Base-by-base conservation (phyloP, 2,888 invertebrate genomes). In the Drosophila parthenogenetica region DNA sequence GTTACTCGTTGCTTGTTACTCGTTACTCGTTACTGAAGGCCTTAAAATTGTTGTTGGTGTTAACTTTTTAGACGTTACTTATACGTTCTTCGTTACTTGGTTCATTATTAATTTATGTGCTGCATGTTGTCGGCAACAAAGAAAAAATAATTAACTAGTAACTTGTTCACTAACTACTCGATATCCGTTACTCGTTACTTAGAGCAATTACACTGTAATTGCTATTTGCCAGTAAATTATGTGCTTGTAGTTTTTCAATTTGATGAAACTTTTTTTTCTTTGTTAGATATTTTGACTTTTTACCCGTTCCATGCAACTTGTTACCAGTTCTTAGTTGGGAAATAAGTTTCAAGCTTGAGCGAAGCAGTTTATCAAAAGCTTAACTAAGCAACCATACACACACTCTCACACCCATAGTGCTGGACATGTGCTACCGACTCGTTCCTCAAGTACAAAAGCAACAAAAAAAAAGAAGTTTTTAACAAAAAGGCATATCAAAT, bases 291-390 rank as follows among this genome's bases (percentile, higher is more conserved):
- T 35, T 35, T 35, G 29, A 32, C 48, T 5, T 5, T n/a, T 19
- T 22, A 11, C 19, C 19, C 32, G 4, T 16, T 29, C 8, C n/a
- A 13, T 11, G 25, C n/a, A 17, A 25, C 16, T 16, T 19, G 59
- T 48, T 42, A 50, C 35, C 22, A 50, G 22, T 40, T 63, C 35
- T 49, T 37, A 29, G 42, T 39, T 37, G 3, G 35, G n/a, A 57
- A 35, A 29, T 50, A 29, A 60, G 39, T 75, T 69, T 64, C 45
- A 46, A 63, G 43, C 63, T 46, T 73, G 50, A 53, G 46, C 60
- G 45, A 55, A 62, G 71, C 79, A 87, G 82, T 84, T 87, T 85
- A 87, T 84, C 83, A 87, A 85, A 85, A 85, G 87, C 87, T 87
- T 81, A 78, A 70, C 85, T 71, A 71, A 78, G 69, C 78, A 81